Conservation (phyloP, 2,113 vertebrate genomes). For the Lagopus muta region DNA sequence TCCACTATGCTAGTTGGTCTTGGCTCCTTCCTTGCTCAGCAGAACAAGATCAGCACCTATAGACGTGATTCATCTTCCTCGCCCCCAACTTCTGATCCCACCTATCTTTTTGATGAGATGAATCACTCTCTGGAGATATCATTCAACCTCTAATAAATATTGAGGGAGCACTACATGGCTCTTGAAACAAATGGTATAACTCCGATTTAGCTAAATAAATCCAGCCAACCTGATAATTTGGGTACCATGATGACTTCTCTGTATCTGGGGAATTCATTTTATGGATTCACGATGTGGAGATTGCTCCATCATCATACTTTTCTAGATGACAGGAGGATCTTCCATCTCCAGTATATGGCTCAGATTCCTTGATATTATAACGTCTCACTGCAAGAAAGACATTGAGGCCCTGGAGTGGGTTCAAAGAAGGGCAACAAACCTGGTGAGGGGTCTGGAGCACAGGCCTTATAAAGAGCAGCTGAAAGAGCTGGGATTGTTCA, state of each 20-base stretch:
- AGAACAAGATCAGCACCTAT: constrained; percentile 10
- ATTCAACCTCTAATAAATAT: neutral
- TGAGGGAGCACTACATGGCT: neutral
- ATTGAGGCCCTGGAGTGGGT: too few relatives aligned
- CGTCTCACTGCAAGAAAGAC: too few relatives aligned
- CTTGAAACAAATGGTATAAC: neutral
- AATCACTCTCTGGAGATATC: neutral
- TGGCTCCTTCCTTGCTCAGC: neutral
- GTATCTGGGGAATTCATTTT: neutral
- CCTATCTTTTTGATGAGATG: neutral
- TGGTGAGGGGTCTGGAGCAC: too few relatives aligned
- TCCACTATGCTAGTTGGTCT: neutral
- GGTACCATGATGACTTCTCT: fast-evolving
- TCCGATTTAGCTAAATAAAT: neutral
- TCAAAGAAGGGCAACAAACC: too few relatives aligned
- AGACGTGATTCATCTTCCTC: constrained; percentile 26
- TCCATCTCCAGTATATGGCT: neutral
- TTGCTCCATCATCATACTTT: neutral
- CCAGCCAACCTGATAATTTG: neutral
- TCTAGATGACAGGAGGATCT: neutral
- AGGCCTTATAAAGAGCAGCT: too few relatives aligned
- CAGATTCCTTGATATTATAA: neutral
- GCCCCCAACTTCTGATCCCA: neutral
- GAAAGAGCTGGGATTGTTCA: too few relatives aligned
- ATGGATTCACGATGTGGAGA: neutral